Percentiles rank a stretch among this genome's conserved stretches.
These are phyloP conservation scores for Petrocephalus zakoni DNA, from an alignment of 2,113 vertebrate genomes.

Conservation along the genomic window DNA sequence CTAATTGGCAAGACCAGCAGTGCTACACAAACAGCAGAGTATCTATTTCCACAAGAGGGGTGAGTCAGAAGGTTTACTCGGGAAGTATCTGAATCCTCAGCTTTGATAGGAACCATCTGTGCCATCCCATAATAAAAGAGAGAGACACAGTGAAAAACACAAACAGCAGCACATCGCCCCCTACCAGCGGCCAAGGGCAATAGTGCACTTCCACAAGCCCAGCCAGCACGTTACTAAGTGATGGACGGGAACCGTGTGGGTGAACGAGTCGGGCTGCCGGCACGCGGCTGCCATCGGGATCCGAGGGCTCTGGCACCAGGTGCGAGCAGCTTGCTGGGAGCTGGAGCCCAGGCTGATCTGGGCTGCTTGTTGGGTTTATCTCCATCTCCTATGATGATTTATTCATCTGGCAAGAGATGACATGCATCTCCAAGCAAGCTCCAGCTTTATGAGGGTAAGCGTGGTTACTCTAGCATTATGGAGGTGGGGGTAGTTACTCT, in stretches of 20 bases:
- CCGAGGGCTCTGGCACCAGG: not conserved
- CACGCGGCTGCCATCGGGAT: not conserved
- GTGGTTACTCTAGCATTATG: not conserved
- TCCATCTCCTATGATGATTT: not conserved
- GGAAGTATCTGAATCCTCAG: conserved; percentile 39
- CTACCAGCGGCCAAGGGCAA: not conserved
- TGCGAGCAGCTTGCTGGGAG: not conserved
- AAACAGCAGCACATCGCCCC: conserved; percentile 10
- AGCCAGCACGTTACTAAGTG: not conserved
- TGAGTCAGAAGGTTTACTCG: conserved; percentile 32
- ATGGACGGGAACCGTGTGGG: not conserved
- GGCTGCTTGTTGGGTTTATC: not conserved
- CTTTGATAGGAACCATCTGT: conserved; percentile 39
- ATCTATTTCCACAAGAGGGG: not conserved
- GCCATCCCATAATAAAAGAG: not conserved
- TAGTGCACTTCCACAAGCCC: not conserved
- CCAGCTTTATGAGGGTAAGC: not conserved
- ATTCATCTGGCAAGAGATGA: not conserved
- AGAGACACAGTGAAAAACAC: conserved; percentile 22
- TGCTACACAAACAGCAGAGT: not conserved
- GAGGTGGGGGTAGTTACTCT: not conserved
- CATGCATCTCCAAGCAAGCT: not conserved
- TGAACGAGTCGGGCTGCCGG: not conserved
- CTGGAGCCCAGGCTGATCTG: not conserved
- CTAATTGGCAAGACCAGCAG: not conserved